Base-by-base conservation (phyloP, 2,888 invertebrate species). In the Taphrorychus bicolor region DNA sequence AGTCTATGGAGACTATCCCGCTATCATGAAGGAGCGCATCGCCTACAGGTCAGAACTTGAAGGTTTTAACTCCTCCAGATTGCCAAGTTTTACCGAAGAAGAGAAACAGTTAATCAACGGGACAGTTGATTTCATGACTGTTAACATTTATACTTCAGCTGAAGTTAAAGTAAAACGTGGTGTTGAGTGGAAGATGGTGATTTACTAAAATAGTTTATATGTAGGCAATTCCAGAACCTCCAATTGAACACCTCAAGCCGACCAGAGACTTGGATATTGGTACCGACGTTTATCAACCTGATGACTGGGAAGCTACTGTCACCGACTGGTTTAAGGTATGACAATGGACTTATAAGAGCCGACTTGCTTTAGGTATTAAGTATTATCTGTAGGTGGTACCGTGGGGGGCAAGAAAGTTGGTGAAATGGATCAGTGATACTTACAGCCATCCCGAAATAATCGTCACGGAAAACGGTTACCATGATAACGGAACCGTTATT, bases 61-160 rank as follows among this genome's bases (percentile, higher is more conserved):
- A 61, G 69, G 69, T 1, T 61, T 69, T 23, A 57, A 42, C 23
- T 42, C 59, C 4, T 66, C 65, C 9, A 59, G 69, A 24, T 48
- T 69, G 9, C 69, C 69, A 4, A 48, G 40, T n/a, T 69, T 69
- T 49, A 65, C 69, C 2, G 61, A 69, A 2, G 52, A 59, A 40
- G 61, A 66, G 32, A 67, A 70, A 19, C n/a, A 68, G 22, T 22
- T 68, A 16, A 64, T 69, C 49, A 69, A 59, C 18, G 69, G 69
- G 48, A 87, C 91, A 0, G 84, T 85, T 0, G 93, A 94, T 77
- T 92, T 89, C 79, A 83, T 93, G 60, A 92, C 91, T 0, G 78
- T 93, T n/a, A 93, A 93, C 77, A 87, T 89, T 62, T 94, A 94
- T 77, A 89, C 91, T 21, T 68, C 68, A 23, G 59, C 66, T 2